phyloP scores from a whole-genome alignment of 2,797 vertebrate species.

The Spinibarbus caldwelli region DNA sequence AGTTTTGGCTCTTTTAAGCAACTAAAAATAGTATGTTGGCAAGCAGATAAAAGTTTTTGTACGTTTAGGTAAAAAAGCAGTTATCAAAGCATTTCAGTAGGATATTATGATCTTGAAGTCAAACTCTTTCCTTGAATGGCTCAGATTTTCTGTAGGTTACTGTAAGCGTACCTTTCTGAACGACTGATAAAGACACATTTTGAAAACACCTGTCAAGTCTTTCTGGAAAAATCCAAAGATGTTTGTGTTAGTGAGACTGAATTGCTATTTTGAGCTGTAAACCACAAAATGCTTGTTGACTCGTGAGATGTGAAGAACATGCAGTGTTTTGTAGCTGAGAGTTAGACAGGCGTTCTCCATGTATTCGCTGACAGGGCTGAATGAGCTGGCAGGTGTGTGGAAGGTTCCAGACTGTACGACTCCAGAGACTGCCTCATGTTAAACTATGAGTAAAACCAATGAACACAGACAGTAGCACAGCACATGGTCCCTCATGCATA shows the following conservation, averaged over 20 bases:
- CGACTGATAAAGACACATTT: background rate
- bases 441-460: background rate
- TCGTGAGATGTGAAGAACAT: slow-evolving; percentile 37
- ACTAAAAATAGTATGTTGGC: background rate
- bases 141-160: background rate
- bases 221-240: slow-evolving; percentile 45
- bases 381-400: slow-evolving; percentile 36
- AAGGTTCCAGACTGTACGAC: slow-evolving; percentile 34
- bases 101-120: background rate
- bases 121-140: slow-evolving; percentile 12
- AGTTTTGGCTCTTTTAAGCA: background rate
- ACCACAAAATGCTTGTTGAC: slow-evolving; percentile 19
- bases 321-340: slow-evolving; percentile 1
- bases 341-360: background rate
- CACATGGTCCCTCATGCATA: background rate
- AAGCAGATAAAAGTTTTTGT: background rate
- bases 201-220: slow-evolving; percentile 35
- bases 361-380: slow-evolving; percentile 36
- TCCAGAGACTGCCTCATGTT: slow-evolving; percentile 30
- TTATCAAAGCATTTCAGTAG: background rate
- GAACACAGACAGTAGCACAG: background rate
- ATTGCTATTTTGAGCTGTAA: slow-evolving; percentile 23
- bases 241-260: slow-evolving; percentile 28
- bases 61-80: slow-evolving; percentile 4
- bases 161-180: background rate